A percentile compares a stretch with the other conserved stretches of the same genome.
phyloP scores from a whole-genome alignment of 2,113 vertebrate genomes.

The Notiomystis cincta region DNA sequence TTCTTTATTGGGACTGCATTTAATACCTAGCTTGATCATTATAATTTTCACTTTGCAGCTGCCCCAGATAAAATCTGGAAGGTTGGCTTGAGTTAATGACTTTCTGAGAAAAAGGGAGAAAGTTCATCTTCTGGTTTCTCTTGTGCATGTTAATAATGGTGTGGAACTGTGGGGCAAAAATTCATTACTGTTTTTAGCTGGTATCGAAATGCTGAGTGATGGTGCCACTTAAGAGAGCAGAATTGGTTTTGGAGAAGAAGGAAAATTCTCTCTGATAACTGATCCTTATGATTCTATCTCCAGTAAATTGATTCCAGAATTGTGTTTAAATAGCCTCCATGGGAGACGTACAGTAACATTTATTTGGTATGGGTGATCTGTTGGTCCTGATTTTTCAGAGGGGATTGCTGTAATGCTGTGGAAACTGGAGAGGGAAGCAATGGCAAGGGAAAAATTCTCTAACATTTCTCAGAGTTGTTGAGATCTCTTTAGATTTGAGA shows the following conservation, averaged over 20 bases:
- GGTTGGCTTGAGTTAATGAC: slow-evolving; percentile 17
- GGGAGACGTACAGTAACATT: background rate
- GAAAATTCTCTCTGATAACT: background rate
- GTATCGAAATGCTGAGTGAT: background rate
- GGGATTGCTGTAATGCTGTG: background rate
- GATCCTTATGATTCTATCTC: background rate
- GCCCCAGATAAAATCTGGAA: background rate
- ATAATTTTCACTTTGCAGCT: slow-evolving; percentile 15
- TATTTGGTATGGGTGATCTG: background rate
- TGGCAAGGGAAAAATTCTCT: background rate
- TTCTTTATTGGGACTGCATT: background rate
- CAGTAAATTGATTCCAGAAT: background rate
- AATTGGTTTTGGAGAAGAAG: background rate
- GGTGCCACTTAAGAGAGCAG: background rate
- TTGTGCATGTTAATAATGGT: background rate
- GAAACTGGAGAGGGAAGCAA: background rate
- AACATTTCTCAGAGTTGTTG: background rate
- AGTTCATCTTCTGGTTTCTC: background rate
- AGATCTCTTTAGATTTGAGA: background rate
- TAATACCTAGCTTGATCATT: background rate
- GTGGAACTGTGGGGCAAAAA: background rate
- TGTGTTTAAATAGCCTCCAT: background rate
- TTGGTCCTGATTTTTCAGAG: background rate
- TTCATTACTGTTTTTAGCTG: background rate
- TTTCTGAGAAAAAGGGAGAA: slow-evolving; percentile 13